Base-by-base conservation (phyloP, 2,113 vertebrate genomes). In the Ursus arctos region DNA sequence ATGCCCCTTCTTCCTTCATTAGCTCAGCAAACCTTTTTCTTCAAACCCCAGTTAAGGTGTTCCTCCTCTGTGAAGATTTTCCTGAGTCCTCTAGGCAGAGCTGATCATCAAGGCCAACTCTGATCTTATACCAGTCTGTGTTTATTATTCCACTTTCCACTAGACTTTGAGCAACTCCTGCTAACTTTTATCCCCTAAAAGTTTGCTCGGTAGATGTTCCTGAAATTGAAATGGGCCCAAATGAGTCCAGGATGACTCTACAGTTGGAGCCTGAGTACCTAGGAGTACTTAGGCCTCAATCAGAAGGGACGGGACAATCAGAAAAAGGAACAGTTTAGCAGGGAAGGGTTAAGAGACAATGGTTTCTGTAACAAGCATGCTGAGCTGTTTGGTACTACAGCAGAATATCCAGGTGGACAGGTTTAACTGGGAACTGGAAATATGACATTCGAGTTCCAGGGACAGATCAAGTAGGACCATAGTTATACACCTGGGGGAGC, bases 191-290 rank as follows among this genome's bases (percentile, higher is more conserved):
- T 49, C 55, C 16, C 51, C 19, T 26, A 79, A 36, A 87, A 76
- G 76, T 69, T 0, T 72, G 71, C 26, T 65, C 36, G 18, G 77
- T 8, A 77, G n/a, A 76, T 84, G 57, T n/a, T 88, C 47, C 74
- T 87, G 55, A 94, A 83, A 47, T 12, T 82, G 67, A 95, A 92
- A 89, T 51, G 65, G 33, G 57, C 12, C 31, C 95, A 94, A 57
- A 69, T 43, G n/a, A 72, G 36, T 76, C 43, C 79, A 87, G 57
- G 85, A 74, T 69, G 71, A 92, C 77, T 71, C 83, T 43, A 76
- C 1, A 93, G 63, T 8, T 88, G 57, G 89, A 96, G 31, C 14
- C 57, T 76, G 57, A 77, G 51, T 22, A 49, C 31, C 36, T 1
- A 82, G 67, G 2, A 59, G 36, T 51, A 88, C 13, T 76, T 77